Evolutionary conservation across 2,113 vertebrate species (phyloP).

Genomic region (Pteruthius melanotis): DNA sequence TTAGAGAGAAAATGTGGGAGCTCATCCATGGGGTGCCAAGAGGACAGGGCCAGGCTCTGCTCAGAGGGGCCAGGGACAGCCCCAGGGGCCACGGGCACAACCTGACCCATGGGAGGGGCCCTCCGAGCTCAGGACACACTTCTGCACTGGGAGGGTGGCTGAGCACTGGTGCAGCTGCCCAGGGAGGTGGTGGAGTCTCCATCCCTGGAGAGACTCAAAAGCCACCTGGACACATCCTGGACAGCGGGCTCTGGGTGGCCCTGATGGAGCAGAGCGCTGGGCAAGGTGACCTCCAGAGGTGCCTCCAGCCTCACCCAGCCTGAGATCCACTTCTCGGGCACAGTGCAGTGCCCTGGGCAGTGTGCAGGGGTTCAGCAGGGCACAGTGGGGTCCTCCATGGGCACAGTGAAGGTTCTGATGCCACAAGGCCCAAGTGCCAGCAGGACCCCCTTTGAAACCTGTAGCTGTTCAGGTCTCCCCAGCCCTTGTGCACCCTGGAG

Average conservation of each 20-base stretch:
- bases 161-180: background rate
- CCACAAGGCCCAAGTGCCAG: background rate
- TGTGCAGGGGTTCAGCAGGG: background rate
- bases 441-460: background rate
- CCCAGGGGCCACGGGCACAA: background rate
- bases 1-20: background rate
- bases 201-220: background rate
- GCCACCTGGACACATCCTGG: background rate
- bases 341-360: background rate
- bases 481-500: background rate
- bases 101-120: background rate
- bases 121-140: background rate
- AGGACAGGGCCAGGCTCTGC: background rate
- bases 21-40: background rate
- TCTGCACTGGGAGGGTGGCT: background rate
- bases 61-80: background rate
- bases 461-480: background rate
- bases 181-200: background rate
- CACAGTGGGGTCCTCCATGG: background rate
- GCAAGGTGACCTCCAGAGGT: background rate
- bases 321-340: fast-evolving
- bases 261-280: background rate
- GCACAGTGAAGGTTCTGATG: background rate
- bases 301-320: background rate
- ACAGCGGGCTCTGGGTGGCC: background rate